Evolutionary conservation across 2,888 invertebrate genomes (phyloP).

Genomic region (Aphidius colemani): DNA sequence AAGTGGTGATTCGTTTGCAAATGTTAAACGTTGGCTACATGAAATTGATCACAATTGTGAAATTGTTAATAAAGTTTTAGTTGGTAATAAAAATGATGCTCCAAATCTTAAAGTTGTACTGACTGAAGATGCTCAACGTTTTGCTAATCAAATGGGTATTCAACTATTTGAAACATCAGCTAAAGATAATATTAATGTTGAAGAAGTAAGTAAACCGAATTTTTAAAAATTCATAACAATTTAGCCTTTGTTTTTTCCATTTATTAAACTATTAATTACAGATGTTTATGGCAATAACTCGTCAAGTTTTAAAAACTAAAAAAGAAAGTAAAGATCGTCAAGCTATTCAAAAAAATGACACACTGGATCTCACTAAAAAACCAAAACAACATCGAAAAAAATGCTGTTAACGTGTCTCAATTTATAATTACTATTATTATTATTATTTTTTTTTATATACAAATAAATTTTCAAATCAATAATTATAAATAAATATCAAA

Average conservation of each 20-base stretch:
- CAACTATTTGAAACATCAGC: conserved; percentile 98
- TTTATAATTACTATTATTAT: no score
- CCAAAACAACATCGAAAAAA: conserved; percentile 64
- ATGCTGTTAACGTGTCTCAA: conserved; percentile 53
- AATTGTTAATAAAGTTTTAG: conserved; percentile 96
- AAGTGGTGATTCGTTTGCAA: conserved; percentile 98
- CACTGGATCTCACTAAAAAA: conserved; percentile 73
- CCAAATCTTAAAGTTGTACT: conserved; percentile 94
- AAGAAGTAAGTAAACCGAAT: conserved; percentile 77
- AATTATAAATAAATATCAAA: background rate
- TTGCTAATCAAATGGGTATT: conserved; percentile 97
- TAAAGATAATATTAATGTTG: conserved; percentile 98
- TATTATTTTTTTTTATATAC: conserved; percentile 28
- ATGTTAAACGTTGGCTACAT: conserved; percentile 98
- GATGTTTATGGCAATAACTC: conserved; percentile 76
- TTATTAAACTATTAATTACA: no score
- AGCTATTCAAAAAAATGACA: conserved; percentile 69
- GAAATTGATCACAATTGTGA: conserved; percentile 99
- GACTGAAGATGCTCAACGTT: conserved; percentile 95
- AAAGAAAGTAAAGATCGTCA: conserved; percentile 79
- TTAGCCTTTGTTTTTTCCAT: no score
- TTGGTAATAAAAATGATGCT: conserved; percentile 96
- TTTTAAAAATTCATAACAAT: background rate
- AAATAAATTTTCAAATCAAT: conserved; percentile 1
- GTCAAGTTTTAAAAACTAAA: conserved; percentile 85